Evolutionary conservation across 2,888 invertebrate genomes (phyloP).

Genomic region (Fragum fragum): DNA sequence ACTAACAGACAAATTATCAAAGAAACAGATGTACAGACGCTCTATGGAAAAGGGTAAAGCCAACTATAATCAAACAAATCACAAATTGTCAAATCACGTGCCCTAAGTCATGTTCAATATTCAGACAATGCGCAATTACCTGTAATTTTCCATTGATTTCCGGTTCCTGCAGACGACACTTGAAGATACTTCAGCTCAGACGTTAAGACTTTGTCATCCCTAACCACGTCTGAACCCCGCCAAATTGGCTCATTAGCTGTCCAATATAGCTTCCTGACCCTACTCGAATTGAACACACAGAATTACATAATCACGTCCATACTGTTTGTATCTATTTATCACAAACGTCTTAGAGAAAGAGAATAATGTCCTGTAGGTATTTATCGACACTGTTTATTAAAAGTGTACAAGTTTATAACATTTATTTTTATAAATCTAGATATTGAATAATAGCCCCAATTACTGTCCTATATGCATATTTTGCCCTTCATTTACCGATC

Average conservation of each 20-base stretch:
- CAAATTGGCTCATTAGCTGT: conserved; percentile 1
- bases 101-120: not conserved
- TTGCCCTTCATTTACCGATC: conserved; percentile 21
- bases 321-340: not conserved
- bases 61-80: too few species aligned
- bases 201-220: not conserved
- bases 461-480: conserved; percentile 21
- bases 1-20: too few species aligned
- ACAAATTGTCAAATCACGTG: not conserved
- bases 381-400: too few species aligned
- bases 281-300: not conserved
- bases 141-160: conserved; percentile 10
- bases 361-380: too few species aligned
- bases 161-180: conserved; percentile 19
- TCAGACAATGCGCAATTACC: conserved; percentile 17
- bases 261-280: not conserved
- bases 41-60: too few species aligned
- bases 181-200: not conserved
- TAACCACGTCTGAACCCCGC: not conserved
- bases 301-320: not conserved
- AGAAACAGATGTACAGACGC: too few species aligned
- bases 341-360: not conserved
- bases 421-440: not conserved
- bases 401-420: too few species aligned
- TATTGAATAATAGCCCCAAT: not conserved